Base-by-base conservation (phyloP, 2,113 vertebrate genomes). In the Microtus ochrogaster region DNA sequence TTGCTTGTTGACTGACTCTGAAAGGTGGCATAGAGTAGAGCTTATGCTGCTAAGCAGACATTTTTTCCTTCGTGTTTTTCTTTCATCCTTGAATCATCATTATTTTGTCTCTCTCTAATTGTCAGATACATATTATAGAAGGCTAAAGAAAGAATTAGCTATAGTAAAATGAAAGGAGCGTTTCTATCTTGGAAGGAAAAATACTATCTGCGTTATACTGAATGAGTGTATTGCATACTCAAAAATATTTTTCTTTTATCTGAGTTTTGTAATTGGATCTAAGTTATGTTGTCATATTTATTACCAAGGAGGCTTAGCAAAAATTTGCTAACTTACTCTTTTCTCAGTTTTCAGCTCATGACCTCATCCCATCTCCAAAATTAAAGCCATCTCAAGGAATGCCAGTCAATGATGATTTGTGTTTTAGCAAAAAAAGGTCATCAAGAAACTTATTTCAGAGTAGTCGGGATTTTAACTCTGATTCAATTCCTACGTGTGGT, bases 301-400 rank as follows among this genome's bases (percentile, higher is more conserved):
- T 88, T 92, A 61, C 13, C 16, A 77, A 49, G 8, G 76, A 88
- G 36, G 66, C 5, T 44, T 95, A 93, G 92, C 26, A 79, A 33
- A 85, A 36, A 90, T 83, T 91, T 97, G 24, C 77, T 97, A 89
- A 97, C 47, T 91, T 90, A 0, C 95, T 94, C n/a, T 97, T 93
- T 68, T 94, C 58, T 0, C 90, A 98, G 98, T 78, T 98, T 96
- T 98, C 98, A 96, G 74, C 97, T 73, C 68, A 0, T 33, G 98
- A 98, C 92, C 97, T 97, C 90, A 98, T 98, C 3, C 96, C 96
- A 65, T 98, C 98, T 97, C 92, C 97, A 47, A 98, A 97, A 95
- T 66, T 98, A 24, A 96, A 74, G 77, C 55, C 93, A 11, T 90
- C 97, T 58, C 98, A 95, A 95, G 98, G 89, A 90, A 41, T 83